These are phyloP conservation scores for Chouioia cunea DNA, from an alignment of 2,888 invertebrate genomes.

Conservation along the genomic window DNA sequence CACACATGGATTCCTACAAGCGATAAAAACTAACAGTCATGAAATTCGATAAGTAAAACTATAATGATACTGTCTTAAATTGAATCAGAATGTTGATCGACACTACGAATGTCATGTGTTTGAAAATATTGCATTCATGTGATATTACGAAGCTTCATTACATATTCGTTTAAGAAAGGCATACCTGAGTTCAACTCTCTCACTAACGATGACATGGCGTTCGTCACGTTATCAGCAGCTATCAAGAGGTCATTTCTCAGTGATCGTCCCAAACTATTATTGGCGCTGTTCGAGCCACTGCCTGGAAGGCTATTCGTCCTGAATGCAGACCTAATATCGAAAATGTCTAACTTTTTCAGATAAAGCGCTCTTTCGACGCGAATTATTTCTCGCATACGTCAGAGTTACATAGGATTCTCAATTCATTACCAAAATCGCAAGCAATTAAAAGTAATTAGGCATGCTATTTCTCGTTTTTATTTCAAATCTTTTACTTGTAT, in stretches of 20 bases:
- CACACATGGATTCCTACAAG: no score
- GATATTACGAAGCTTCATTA: neutral
- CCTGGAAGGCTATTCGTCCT: constrained; percentile 68
- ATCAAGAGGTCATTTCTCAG: constrained; percentile 89
- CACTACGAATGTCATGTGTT: constrained; percentile 25
- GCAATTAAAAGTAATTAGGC: neutral
- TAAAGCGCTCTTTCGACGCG: constrained; percentile 42
- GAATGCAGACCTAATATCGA: constrained; percentile 68
- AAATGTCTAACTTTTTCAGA: constrained; percentile 67
- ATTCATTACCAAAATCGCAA: neutral
- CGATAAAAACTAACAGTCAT: no score
- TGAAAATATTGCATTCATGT: constrained; percentile 41
- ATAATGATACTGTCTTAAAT: neutral
- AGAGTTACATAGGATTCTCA: no score
- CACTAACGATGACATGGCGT: constrained; percentile 97
- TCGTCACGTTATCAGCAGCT: constrained; percentile 97
- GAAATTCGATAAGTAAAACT: no score
- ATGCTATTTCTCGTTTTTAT: neutral
- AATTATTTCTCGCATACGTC: no score
- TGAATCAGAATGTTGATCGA: neutral
- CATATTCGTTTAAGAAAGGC: constrained; percentile 51
- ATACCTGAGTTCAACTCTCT: constrained; percentile 94
- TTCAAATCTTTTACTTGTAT: neutral
- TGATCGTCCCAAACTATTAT: constrained; percentile 72
- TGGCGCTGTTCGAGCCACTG: constrained; percentile 66